These are phyloP conservation scores for Ochotona curzoniae DNA, from an alignment of 2,113 vertebrate species.

Conservation along the genomic window DNA sequence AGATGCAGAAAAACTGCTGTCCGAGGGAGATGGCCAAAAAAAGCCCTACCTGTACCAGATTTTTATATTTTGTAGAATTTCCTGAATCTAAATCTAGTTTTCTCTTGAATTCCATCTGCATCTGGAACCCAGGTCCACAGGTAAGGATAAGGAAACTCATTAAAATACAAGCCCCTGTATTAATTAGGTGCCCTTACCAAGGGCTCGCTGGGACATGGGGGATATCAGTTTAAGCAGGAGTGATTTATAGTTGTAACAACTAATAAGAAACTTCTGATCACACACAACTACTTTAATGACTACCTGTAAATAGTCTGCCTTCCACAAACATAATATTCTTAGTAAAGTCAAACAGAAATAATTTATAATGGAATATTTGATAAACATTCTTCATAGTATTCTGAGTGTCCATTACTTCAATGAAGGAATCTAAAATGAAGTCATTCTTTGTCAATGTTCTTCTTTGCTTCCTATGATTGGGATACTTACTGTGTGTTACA, in stretches of 20 bases:
- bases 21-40: neutral
- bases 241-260: neutral
- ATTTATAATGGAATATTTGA: neutral
- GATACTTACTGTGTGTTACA: neutral
- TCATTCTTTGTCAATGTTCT: slow-evolving; percentile 38
- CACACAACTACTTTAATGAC: slow-evolving; percentile 14
- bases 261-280: slow-evolving; percentile 10
- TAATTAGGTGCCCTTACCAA: slow-evolving; percentile 15
- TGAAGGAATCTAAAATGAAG: slow-evolving; percentile 6
- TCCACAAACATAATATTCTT: slow-evolving; percentile 26
- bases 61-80: slow-evolving; percentile 40
- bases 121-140: neutral
- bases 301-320: neutral
- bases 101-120: slow-evolving; percentile 6
- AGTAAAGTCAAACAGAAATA: slow-evolving; percentile 28
- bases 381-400: neutral
- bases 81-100: neutral
- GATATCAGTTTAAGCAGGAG: neutral
- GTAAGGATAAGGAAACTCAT: neutral
- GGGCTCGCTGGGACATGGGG: neutral
- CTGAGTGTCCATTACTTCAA: neutral
- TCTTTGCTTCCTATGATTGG: neutral
- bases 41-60: neutral
- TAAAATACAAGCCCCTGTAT: neutral
- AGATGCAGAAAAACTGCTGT: neutral